Evolutionary conservation across 2,888 invertebrate genomes (phyloP).

Genomic region (Monochamus alternatus): DNA sequence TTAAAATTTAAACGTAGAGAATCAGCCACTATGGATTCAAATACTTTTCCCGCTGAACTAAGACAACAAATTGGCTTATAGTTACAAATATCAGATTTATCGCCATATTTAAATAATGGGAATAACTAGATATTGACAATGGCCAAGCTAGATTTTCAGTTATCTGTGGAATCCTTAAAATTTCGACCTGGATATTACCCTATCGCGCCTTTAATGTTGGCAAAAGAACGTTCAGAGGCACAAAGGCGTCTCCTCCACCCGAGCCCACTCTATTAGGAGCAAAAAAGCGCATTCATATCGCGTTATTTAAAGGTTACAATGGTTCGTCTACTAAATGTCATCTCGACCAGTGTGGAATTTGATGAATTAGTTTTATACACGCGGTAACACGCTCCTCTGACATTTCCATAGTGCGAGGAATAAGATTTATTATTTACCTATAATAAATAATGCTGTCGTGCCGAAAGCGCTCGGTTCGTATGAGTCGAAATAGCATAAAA

Average conservation of each 20-base stretch:
- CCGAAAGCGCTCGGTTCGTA: neutral
- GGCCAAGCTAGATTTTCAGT: no score
- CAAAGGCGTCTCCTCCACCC: neutral
- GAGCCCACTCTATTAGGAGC: neutral
- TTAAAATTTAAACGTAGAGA: no score
- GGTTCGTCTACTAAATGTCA: conserved; percentile 19
- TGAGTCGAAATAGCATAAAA: neutral
- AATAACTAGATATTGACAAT: no score
- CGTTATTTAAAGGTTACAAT: conserved; percentile 23
- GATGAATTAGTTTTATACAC: conserved; percentile 21
- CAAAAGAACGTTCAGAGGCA: no score
- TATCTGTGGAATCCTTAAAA: no score
- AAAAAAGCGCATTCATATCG: conserved; percentile 21
- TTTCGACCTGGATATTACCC: no score
- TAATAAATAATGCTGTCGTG: conserved; percentile 2
- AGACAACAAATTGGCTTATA: no score
- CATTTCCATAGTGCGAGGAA: conserved; percentile 16
- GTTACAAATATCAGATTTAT: no score
- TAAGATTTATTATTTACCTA: conserved; percentile 22
- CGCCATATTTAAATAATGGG: no score
- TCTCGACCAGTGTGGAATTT: conserved; percentile 9
- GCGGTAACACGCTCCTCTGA: neutral
- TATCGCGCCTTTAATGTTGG: no score
- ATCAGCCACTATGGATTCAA: no score
- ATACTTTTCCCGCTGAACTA: no score